Evolutionary conservation across 2,888 invertebrate genomes (phyloP).

Genomic region (Lathronympha strigana): DNA sequence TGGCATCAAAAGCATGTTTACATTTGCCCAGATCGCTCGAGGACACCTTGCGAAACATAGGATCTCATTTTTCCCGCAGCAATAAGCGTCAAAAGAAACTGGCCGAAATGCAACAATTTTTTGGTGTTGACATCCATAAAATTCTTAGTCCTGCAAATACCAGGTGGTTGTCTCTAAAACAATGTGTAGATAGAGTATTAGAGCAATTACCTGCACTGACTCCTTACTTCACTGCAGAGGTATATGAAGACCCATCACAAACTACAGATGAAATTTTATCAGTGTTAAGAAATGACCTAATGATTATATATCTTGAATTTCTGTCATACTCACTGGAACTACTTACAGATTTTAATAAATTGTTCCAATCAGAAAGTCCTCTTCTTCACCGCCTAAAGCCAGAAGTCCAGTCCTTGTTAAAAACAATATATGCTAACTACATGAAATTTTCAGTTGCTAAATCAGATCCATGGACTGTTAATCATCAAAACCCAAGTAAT

Average conservation of each 20-base stretch:
- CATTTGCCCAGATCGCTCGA: constrained; percentile 11
- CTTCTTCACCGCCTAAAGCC: constrained; percentile 13
- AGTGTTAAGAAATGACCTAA: constrained; percentile 5
- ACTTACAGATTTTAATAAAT: constrained; percentile 8
- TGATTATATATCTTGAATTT: constrained; percentile 17
- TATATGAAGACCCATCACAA: constrained; percentile 17
- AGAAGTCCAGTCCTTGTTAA: constrained; percentile 5
- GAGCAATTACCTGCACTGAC: constrained; percentile 11
- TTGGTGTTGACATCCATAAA: constrained; percentile 8
- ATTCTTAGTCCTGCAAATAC: constrained; percentile 20
- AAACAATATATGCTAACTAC: constrained; percentile 18
- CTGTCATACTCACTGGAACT: constrained; percentile 16
- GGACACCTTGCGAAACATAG: constrained; percentile 16
- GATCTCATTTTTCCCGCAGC: constrained; percentile 13
- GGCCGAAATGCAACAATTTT: constrained; percentile 3
- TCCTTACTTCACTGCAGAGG: constrained; percentile 4
- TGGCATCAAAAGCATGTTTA: constrained; percentile 20
- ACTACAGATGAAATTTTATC: constrained; percentile 17
- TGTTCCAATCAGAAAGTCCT: constrained; percentile 17
- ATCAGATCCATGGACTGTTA: constrained; percentile 15
- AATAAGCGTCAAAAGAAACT: constrained; percentile 8
- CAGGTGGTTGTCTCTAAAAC: constrained; percentile 29
- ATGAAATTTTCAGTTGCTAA: constrained; percentile 11
- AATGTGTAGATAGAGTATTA: constrained; percentile 23
- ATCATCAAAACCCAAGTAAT: neutral